Evolutionary conservation across 1,140 invertebrate genomes (phyloP).

Genomic region (Lycorma delicatula): DNA sequence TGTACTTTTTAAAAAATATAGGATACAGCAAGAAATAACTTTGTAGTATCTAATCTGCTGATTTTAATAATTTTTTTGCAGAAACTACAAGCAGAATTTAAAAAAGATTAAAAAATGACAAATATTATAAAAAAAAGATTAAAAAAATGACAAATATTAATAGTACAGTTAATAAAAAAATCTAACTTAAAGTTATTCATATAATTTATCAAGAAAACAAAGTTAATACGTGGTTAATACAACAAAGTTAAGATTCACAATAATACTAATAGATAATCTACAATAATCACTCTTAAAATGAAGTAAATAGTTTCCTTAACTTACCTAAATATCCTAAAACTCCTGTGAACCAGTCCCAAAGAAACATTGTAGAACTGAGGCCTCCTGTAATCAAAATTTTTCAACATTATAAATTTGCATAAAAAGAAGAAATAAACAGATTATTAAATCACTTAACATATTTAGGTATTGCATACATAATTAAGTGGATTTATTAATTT

Average conservation of each 20-base stretch:
- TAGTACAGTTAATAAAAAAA: not conserved
- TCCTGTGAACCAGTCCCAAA: constrained; percentile 96
- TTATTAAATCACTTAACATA: not conserved
- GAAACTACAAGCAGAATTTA: too few species aligned
- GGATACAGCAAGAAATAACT: too few species aligned
- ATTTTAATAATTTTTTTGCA: too few species aligned
- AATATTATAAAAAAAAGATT: not conserved
- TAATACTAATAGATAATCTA: not conserved
- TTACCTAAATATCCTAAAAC: constrained; percentile 92
- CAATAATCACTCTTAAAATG: not conserved
- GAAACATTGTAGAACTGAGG: constrained; percentile 73
- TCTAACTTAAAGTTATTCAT: not conserved
- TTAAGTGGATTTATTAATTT: not conserved
- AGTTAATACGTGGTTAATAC: not conserved
- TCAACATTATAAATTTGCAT: not conserved
- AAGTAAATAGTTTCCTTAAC: constrained; percentile 33
- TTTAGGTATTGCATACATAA: not conserved
- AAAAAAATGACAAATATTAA: not conserved
- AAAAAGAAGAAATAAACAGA: not conserved
- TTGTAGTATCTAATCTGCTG: too few species aligned
- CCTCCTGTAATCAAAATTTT: not conserved
- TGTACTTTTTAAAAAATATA: too few species aligned
- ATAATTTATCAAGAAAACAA: not conserved
- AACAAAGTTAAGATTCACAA: not conserved
- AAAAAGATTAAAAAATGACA: too few species aligned